A percentile compares a stretch with the other conserved stretches of the same genome.
Evolutionary conservation across 2,888 invertebrate genomes (phyloP).

Genomic region (Opisthograptis luteolata): DNA sequence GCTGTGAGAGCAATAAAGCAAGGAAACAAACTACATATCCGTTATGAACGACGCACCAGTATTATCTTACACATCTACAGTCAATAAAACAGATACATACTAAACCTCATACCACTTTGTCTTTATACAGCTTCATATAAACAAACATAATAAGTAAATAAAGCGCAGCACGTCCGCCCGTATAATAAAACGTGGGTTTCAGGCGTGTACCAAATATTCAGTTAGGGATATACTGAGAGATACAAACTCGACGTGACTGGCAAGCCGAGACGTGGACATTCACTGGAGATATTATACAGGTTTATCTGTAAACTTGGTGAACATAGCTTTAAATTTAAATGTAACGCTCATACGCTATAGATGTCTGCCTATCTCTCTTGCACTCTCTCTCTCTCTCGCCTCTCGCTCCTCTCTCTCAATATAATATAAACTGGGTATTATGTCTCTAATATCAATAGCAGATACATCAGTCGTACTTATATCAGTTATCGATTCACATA

Average conservation of each 20-base stretch:
- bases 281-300: conserved; percentile 46
- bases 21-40: neutral
- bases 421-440: no score
- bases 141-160: conserved; percentile 55
- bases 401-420: no score
- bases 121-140: conserved; percentile 18
- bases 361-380: no score
- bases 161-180: conserved; percentile 57
- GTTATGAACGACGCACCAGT: neutral
- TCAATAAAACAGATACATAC: conserved; percentile 25
- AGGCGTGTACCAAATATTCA: conserved; percentile 70
- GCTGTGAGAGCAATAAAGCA: neutral
- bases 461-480: no score
- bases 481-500: no score
- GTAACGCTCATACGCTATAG: neutral
- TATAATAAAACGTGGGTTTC: conserved; percentile 67
- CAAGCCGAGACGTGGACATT: conserved; percentile 48
- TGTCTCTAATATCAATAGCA: no score
- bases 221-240: conserved; percentile 60
- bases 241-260: conserved; percentile 63
- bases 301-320: conserved; percentile 31
- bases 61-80: conserved; percentile 3
- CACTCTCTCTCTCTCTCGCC: no score
- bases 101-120: conserved; percentile 24
- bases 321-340: conserved; percentile 16